Evolutionary conservation across 1,140 invertebrate species (phyloP).

Genomic region (Drosophila navojoa): DNA sequence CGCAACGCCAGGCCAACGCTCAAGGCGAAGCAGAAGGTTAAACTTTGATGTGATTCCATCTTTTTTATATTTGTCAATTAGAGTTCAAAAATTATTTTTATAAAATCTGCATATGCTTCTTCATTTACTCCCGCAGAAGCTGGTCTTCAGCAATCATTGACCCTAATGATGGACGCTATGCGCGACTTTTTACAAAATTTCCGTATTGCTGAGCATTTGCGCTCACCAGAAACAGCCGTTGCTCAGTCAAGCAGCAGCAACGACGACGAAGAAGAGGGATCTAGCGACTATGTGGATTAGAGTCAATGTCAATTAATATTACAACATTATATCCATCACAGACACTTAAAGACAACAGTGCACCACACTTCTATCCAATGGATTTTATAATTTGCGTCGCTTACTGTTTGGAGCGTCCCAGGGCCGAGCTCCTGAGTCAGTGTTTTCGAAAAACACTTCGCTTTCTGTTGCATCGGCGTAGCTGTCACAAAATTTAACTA

Average conservation of each 20-base stretch:
- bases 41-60: slow-evolving; percentile 9
- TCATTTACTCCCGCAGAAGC: slow-evolving; percentile 77
- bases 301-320: slow-evolving; percentile 25
- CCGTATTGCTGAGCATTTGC: slow-evolving; percentile 84
- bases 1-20: slow-evolving; percentile 19
- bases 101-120: slow-evolving; percentile 2
- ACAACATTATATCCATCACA: slow-evolving; percentile 14
- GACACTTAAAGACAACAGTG: slow-evolving; percentile 20
- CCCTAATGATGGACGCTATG: slow-evolving; percentile 89
- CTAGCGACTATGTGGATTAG: slow-evolving; percentile 84
- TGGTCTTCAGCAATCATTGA: slow-evolving; percentile 86
- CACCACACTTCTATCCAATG: slow-evolving; percentile 17
- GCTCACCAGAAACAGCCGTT: slow-evolving; percentile 84
- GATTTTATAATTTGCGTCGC: slow-evolving; percentile 21
- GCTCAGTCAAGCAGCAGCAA: slow-evolving; percentile 81
- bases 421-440: slow-evolving; percentile 4
- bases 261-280: slow-evolving; percentile 84
- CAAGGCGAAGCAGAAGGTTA: slow-evolving; percentile 49
- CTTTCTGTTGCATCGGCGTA: slow-evolving; percentile 49
- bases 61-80: slow-evolving; percentile 1
- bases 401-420: slow-evolving; percentile 8
- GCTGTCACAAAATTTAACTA: slow-evolving; percentile 62
- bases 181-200: slow-evolving; percentile 89
- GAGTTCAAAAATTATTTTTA: not conserved
- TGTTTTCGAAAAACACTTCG: slow-evolving; percentile 37